Evolutionary conservation across 2,113 vertebrate species (phyloP).

Genomic region (Cyanoliseus patagonus): DNA sequence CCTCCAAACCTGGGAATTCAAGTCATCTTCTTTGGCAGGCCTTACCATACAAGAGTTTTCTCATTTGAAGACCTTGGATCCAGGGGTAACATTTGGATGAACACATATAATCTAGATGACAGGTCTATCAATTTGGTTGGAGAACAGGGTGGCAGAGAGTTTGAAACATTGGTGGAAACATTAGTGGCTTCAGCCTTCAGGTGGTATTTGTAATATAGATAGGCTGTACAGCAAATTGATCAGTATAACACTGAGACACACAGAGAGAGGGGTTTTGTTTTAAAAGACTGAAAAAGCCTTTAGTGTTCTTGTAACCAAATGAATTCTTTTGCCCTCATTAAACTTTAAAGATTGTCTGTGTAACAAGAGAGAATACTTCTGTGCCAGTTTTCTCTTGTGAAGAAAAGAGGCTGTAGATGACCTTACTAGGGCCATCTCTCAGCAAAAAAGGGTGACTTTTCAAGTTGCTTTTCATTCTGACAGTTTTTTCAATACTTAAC

Average conservation of each 20-base stretch:
- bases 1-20: not conserved
- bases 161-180: not conserved
- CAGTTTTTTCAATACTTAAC: not conserved
- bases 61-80: not conserved
- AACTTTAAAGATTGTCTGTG: not conserved
- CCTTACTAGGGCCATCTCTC: not conserved
- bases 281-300: not conserved
- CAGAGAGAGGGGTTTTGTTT: not conserved
- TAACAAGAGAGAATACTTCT: conserved; percentile 2
- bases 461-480: not conserved
- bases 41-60: not conserved
- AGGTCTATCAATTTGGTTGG: not conserved
- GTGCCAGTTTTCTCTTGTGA: not conserved
- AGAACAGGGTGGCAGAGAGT: not conserved
- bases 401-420: not conserved
- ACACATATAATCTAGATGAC: not conserved
- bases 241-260: not conserved
- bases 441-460: not conserved
- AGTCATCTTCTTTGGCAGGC: not conserved
- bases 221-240: not conserved
- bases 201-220: not conserved
- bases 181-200: not conserved
- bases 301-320: conserved; percentile 41
- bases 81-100: not conserved
- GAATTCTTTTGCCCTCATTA: conserved; percentile 58